Conservation (phyloP, 1,140 invertebrate species). For the Riptortus pedestris region DNA sequence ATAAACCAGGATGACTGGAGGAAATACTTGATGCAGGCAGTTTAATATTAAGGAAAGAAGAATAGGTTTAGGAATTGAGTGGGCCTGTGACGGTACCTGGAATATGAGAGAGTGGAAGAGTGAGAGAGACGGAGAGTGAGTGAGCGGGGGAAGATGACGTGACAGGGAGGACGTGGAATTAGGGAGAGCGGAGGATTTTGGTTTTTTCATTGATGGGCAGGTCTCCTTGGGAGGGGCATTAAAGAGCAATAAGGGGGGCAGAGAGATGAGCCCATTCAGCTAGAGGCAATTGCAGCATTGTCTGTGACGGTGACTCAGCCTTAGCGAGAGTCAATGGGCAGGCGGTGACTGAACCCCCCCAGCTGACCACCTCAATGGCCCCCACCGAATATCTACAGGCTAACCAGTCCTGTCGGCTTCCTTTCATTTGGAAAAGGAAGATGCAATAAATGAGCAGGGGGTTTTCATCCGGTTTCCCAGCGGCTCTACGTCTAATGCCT, state of each 20-base stretch:
- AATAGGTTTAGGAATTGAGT: background rate
- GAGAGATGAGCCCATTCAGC: conserved; percentile 11
- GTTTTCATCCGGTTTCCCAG: no score
- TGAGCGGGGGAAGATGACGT: background rate
- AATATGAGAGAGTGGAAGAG: background rate
- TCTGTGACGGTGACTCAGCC: conserved; percentile 11
- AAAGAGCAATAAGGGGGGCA: conserved; percentile 15
- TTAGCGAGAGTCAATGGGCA: conserved; percentile 3
- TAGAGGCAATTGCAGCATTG: background rate
- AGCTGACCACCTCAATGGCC: background rate
- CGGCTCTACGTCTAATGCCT: no score
- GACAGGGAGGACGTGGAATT: conserved; percentile 9
- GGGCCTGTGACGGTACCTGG: background rate
- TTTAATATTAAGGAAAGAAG: no score
- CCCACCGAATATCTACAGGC: background rate
- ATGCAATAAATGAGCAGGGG: conserved; percentile 7
- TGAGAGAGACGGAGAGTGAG: no score
- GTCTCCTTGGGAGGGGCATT: conserved; percentile 10
- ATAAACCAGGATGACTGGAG: no score
- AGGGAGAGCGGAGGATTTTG: conserved; percentile 6
- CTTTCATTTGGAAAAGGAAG: conserved; percentile 6
- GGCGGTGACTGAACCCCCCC: conserved; percentile 4
- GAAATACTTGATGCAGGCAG: no score
- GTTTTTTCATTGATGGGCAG: conserved; percentile 11
- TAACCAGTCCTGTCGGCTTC: background rate